A percentile compares a stretch with the other conserved stretches of the same genome.
Conservation (phyloP, 2,113 vertebrate genomes). For the Tragelaphus strepsiceros region DNA sequence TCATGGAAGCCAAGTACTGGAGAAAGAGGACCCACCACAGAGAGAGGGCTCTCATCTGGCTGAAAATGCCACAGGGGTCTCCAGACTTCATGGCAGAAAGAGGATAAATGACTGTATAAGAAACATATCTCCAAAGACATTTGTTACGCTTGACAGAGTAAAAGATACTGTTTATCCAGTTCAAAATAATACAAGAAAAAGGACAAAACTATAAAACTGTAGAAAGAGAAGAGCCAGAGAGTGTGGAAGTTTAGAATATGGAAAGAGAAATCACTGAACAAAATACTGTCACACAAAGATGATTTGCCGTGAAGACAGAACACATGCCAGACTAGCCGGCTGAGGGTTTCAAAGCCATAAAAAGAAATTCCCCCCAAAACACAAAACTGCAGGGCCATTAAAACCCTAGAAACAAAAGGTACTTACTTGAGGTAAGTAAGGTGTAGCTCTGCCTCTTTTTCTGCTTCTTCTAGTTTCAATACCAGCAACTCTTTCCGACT, state of each 20-base stretch:
- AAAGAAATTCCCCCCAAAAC: not conserved
- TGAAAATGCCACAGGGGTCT: not conserved
- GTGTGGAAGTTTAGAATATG: not conserved
- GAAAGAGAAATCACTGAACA: not conserved
- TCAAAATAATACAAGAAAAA: not conserved
- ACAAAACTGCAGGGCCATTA: not conserved
- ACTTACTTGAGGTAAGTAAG: slow-evolving; percentile 85
- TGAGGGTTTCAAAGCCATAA: not conserved
- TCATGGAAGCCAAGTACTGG: not conserved
- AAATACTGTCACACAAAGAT: not conserved
- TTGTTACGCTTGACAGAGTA: not conserved
- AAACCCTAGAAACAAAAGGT: not conserved
- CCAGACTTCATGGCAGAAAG: not conserved
- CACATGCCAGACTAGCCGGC: not conserved
- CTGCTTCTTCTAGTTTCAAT: slow-evolving; percentile 86
- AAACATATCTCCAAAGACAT: not conserved
- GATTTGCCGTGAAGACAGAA: not conserved
- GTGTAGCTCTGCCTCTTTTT: slow-evolving; percentile 88
- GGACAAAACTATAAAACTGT: not conserved
- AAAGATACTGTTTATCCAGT: not conserved
- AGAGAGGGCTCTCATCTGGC: not conserved
- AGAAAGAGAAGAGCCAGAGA: not conserved
- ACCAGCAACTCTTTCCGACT: slow-evolving; percentile 87
- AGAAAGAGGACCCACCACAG: slow-evolving; percentile 4
- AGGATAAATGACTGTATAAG: not conserved